Conservation (phyloP, 2,888 invertebrate genomes). For the Doris montereyensis region DNA sequence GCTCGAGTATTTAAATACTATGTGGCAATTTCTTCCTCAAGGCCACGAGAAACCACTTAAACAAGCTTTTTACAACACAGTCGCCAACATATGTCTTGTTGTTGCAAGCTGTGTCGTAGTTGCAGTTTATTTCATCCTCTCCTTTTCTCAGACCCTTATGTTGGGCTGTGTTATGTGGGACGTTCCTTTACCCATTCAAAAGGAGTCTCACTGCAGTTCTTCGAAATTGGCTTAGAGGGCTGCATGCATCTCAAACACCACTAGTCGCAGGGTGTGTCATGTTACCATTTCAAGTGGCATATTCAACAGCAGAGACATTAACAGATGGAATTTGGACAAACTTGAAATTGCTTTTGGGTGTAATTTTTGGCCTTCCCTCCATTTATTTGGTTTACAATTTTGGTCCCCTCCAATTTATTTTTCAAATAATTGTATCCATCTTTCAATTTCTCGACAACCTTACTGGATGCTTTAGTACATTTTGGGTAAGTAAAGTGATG, state of each 20-base stretch:
- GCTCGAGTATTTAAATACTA: constrained; percentile 53
- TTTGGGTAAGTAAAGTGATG: constrained; percentile 69
- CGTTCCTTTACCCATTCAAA: constrained; percentile 96
- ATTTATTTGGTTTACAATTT: constrained; percentile 81
- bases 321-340: constrained; percentile 82
- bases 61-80: constrained; percentile 77
- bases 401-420: constrained; percentile 76
- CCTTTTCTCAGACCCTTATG: constrained; percentile 94
- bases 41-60: constrained; percentile 87
- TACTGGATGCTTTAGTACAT: constrained; percentile 67
- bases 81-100: constrained; percentile 82
- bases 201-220: constrained; percentile 83
- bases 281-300: constrained; percentile 83
- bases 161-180: constrained; percentile 97
- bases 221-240: constrained; percentile 80
- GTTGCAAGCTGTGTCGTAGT: constrained; percentile 77
- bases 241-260: constrained; percentile 72
- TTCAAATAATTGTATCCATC: constrained; percentile 50
- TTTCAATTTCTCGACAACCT: constrained; percentile 63
- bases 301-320: constrained; percentile 83
- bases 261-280: constrained; percentile 72
- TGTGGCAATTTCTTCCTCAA: constrained; percentile 60
- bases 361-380: constrained; percentile 74
- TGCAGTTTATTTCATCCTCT: constrained; percentile 75
- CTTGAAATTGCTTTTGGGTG: constrained; percentile 77